A percentile compares a stretch with the other conserved stretches of the same genome.
Evolutionary conservation across 2,888 invertebrate species (phyloP).

Genomic region (Amblyteles armatorius): DNA sequence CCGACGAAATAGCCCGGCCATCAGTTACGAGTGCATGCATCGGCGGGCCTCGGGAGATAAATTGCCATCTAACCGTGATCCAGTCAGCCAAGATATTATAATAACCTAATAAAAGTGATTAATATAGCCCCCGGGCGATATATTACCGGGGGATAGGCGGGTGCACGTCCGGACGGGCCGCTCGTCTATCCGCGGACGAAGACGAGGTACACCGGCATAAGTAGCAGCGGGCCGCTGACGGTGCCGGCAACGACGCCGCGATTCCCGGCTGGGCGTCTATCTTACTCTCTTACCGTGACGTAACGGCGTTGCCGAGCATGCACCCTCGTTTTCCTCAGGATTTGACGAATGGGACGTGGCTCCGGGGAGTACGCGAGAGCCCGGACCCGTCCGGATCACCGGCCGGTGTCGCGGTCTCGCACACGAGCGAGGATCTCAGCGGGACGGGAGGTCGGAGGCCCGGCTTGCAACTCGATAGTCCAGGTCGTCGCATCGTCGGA

Average conservation of each 20-base stretch:
- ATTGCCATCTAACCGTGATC: slow-evolving; percentile 79
- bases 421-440: slow-evolving; percentile 15
- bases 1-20: slow-evolving; percentile 30
- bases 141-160: slow-evolving; percentile 69
- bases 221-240: slow-evolving; percentile 14
- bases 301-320: slow-evolving; percentile 38
- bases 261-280: slow-evolving; percentile 35
- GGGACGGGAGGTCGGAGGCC: neutral
- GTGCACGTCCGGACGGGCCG: slow-evolving; percentile 23
- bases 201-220: slow-evolving; percentile 33
- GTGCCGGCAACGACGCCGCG: slow-evolving; percentile 23
- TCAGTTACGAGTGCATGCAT: slow-evolving; percentile 41
- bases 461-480: slow-evolving; percentile 4
- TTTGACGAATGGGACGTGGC: slow-evolving; percentile 45
- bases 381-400: slow-evolving; percentile 15
- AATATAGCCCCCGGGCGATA: slow-evolving; percentile 77
- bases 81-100: slow-evolving; percentile 78
- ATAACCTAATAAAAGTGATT: slow-evolving; percentile 82
- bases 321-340: slow-evolving; percentile 45
- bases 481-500: neutral
- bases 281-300: slow-evolving; percentile 38
- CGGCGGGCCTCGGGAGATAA: slow-evolving; percentile 76
- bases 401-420: neutral
- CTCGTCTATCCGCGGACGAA: slow-evolving; percentile 47
- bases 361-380: slow-evolving; percentile 15